Evolutionary conservation across 2,113 vertebrate species (phyloP), one percentile per base, ranked within the genome.

Genomic region (Gambusia affinis): DNA sequence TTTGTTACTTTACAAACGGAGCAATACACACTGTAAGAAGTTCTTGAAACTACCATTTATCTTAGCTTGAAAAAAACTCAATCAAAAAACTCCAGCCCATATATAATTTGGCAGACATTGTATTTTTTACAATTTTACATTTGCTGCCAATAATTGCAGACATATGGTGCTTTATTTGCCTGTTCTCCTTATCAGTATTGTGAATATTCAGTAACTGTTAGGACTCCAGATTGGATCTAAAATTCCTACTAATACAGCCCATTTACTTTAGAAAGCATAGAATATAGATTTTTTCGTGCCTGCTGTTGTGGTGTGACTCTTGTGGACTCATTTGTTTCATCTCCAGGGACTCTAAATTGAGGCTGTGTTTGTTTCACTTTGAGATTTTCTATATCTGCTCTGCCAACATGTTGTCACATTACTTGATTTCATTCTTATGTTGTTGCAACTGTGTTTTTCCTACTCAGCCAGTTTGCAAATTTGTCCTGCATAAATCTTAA

Each of bases 361-460:
- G 75, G 24, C 65, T 67, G 0, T 73, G 29, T 74, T 76, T 76
- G 70, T 78, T 82, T 82, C 80, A 33, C 39, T 71, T 54, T 8
- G 22, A n/a, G 4, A 80, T 76, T 69, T 75, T 70, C 31, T 44
- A 70, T 42, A 22, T 51, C 61, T 73, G 27, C 29, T 76, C 74
- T 78, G 47, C 35, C 73, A 68, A 39, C 44, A 67, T 11, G 84
- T 28, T 30, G 67, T 63, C 77, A 44, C 27, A 30, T 57, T 72
- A 70, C 61, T 61, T 54, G 78, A 84, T 76, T 75, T 37, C 22
- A 3, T 86, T 86, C 57, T 68, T 4, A 29, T 1, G 15, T 39
- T 63, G 39, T 27, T 66, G 29, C 31, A 27, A 72, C 75, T 68
- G 39, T 60, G 5, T 30, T 1, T 68, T 66, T 74, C 7, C 27